Conservation (phyloP, 2,797 vertebrate species). For the Etheostoma nigrum region DNA sequence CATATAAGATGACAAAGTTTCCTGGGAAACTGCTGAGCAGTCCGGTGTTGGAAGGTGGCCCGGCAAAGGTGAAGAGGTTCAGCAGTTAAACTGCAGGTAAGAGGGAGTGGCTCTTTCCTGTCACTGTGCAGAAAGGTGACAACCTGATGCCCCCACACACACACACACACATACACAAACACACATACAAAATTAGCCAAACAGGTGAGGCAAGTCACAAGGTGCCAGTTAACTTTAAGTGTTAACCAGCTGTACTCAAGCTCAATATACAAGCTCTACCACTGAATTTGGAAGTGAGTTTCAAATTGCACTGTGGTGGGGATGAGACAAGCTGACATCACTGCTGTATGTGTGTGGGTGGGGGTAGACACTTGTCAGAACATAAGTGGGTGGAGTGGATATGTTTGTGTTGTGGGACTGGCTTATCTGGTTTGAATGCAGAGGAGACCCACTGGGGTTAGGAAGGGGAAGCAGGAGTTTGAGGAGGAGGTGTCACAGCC, state of each 20-base stretch:
- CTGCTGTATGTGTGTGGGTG: background rate
- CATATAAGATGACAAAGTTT: background rate
- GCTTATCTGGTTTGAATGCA: constrained; percentile 59
- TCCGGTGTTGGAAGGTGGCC: constrained; percentile 19
- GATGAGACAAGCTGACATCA: constrained; percentile 25
- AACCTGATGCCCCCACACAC: constrained; percentile 39
- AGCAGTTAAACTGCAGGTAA: constrained; percentile 14
- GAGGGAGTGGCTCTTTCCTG: constrained; percentile 40
- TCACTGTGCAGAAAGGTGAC: constrained; percentile 49
- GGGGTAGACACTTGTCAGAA: constrained; percentile 12
- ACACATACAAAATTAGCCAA: constrained; percentile 30
- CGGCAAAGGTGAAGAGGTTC: constrained; percentile 38
- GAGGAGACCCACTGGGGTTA: constrained; percentile 31
- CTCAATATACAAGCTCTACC: background rate
- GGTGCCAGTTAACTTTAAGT: constrained; percentile 37
- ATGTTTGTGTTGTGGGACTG: constrained; percentile 36
- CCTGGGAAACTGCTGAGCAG: background rate
- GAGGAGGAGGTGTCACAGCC: constrained; percentile 31
- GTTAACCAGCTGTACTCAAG: constrained; percentile 21
- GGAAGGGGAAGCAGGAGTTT: background rate
- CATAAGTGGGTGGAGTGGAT: constrained; percentile 23
- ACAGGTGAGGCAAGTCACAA: constrained; percentile 44
- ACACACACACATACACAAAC: constrained; percentile 18
- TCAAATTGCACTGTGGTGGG: constrained; percentile 7
- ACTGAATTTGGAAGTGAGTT: constrained; percentile 19